Evolutionary conservation across 2,888 invertebrate species (phyloP).

Genomic region (Leucozona laternaria): DNA sequence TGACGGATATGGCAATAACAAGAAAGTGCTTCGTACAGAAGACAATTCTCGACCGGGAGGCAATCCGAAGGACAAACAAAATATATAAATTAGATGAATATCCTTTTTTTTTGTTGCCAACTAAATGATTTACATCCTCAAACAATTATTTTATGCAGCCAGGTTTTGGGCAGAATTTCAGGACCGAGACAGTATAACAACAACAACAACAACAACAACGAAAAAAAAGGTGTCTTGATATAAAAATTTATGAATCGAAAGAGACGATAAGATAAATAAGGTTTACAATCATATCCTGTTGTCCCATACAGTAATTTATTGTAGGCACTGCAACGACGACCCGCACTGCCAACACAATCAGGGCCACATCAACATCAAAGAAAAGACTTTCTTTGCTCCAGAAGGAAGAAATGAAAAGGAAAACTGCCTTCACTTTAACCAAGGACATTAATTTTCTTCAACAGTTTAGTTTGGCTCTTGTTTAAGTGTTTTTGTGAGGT

Average conservation of each 20-base stretch:
- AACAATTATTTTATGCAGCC: constrained; percentile 30
- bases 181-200: neutral
- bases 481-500: neutral
- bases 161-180: constrained; percentile 27
- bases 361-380: neutral
- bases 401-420: constrained; percentile 5
- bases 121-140: constrained; percentile 50
- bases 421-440: constrained; percentile 39
- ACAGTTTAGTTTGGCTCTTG: constrained; percentile 37
- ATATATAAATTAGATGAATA: constrained; percentile 48
- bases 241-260: constrained; percentile 71
- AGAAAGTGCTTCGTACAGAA: neutral
- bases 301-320: constrained; percentile 36
- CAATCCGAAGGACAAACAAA: neutral
- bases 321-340: neutral
- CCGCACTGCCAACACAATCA: neutral
- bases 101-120: constrained; percentile 22
- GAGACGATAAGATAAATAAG: constrained; percentile 57
- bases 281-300: constrained; percentile 46
- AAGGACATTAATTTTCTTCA: constrained; percentile 56
- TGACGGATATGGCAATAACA: neutral
- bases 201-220: neutral
- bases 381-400: neutral
- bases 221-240: constrained; percentile 41
- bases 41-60: neutral